Conservation (phyloP, 2,113 vertebrate genomes). For the Haplotaxodon microlepis region DNA sequence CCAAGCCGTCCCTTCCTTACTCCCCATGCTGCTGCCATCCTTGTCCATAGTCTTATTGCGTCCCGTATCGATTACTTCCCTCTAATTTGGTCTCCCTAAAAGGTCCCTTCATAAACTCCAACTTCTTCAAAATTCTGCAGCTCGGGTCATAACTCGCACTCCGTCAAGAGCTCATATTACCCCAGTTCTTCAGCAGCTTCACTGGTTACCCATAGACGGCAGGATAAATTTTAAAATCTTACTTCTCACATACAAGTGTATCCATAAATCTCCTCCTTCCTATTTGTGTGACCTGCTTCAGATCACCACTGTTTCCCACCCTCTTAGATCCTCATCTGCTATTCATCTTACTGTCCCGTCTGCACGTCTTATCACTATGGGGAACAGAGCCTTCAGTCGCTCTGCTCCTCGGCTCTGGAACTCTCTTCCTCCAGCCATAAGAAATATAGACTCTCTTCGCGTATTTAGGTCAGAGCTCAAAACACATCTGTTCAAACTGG, state of each 20-base stretch:
- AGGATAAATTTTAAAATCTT: neutral
- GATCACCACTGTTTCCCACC: neutral
- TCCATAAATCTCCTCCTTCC: neutral
- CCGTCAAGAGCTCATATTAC: neutral
- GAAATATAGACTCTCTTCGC: too few relatives aligned
- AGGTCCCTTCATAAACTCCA: neutral
- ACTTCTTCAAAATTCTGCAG: neutral
- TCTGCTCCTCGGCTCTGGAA: too few relatives aligned
- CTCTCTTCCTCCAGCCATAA: too few relatives aligned
- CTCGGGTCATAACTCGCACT: neutral
- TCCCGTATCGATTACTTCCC: accelerated
- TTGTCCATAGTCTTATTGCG: neutral
- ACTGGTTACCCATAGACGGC: neutral
- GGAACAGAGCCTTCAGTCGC: too few relatives aligned
- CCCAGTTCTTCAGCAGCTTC: neutral
- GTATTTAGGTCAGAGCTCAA: too few relatives aligned
- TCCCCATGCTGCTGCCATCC: neutral
- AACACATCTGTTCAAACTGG: too few relatives aligned
- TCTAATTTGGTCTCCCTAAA: neutral
- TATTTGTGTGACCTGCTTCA: neutral
- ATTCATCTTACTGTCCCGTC: neutral
- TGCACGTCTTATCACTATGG: neutral
- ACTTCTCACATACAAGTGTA: neutral
- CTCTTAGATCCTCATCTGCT: neutral
- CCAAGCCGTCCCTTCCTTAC: neutral